Conservation (phyloP, 2,113 vertebrate genomes). For the Thomomys bottae region DNA sequence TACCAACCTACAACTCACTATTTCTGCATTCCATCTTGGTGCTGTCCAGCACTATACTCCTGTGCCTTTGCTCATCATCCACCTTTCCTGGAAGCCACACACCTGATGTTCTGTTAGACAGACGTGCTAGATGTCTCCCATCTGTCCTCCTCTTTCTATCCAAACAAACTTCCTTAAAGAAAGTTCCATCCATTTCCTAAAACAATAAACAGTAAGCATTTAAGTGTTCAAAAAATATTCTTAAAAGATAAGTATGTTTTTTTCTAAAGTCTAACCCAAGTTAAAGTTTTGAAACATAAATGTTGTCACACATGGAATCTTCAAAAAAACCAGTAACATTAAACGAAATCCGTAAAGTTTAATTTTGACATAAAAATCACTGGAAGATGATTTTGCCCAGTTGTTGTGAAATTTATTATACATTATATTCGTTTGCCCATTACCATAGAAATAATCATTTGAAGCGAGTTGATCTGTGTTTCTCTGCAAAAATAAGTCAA, state of each 20-base stretch:
- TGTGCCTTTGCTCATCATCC: neutral
- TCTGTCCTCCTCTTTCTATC: neutral
- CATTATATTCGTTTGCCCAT: neutral
- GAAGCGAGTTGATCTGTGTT: conserved; percentile 21
- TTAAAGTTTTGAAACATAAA: conserved; percentile 16
- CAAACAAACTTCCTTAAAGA: neutral
- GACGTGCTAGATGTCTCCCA: neutral
- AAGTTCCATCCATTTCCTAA: neutral
- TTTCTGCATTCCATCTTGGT: neutral
- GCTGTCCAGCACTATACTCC: neutral
- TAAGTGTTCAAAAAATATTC: conserved; percentile 9
- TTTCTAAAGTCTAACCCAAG: too few relatives aligned
- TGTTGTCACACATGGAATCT: neutral
- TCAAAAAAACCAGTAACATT: neutral
- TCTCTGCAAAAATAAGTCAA: conserved; percentile 37
- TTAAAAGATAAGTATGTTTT: conserved; percentile 12
- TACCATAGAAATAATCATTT: conserved; percentile 32
- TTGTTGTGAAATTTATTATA: conserved; percentile 36
- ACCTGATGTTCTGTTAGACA: neutral
- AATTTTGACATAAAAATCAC: conserved; percentile 39
- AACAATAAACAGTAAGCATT: conserved; percentile 29
- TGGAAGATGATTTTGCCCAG: conserved; percentile 14
- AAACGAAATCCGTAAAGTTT: neutral
- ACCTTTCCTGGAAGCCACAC: too few relatives aligned
- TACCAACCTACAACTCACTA: neutral